phyloP scores from a whole-genome alignment of 2,888 invertebrate species.

The Drosophila kuntzei region DNA sequence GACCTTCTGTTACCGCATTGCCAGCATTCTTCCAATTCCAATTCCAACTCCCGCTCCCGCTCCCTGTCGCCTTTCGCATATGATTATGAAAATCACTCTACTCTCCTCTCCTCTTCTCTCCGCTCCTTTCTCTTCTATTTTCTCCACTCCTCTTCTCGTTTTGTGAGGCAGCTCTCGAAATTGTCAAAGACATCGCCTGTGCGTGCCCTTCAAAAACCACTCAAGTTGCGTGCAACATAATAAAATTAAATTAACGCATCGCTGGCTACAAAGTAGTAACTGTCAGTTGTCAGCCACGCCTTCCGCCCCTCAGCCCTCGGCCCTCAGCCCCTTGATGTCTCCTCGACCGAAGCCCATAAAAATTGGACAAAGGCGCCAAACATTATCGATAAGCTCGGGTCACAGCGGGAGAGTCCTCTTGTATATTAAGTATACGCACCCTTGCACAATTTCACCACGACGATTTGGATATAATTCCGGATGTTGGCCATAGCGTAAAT shows the following conservation, averaged over 20 bases:
- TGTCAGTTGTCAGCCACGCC: slow-evolving; percentile 53
- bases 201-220: slow-evolving; percentile 51
- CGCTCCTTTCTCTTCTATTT: background rate
- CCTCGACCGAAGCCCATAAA: slow-evolving; percentile 31
- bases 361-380: slow-evolving; percentile 56
- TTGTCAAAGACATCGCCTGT: slow-evolving; percentile 39
- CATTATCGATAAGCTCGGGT: slow-evolving; percentile 59
- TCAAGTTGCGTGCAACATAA: slow-evolving; percentile 72
- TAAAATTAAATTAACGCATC: slow-evolving; percentile 77
- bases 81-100: slow-evolving; percentile 68
- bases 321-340: background rate
- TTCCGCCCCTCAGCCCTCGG: background rate
- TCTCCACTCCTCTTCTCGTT: background rate
- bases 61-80: slow-evolving; percentile 59
- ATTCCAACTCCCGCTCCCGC: background rate
- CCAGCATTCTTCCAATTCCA: slow-evolving; percentile 10
- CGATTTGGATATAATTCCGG: slow-evolving; percentile 96
- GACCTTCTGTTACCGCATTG: slow-evolving; percentile 76
- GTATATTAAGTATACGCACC: slow-evolving; percentile 87
- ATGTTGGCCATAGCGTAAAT: slow-evolving; percentile 96
- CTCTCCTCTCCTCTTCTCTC: background rate
- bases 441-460: slow-evolving; percentile 94
- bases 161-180: slow-evolving; percentile 24
- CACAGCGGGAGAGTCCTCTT: slow-evolving; percentile 40
- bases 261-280: slow-evolving; percentile 66